Evolutionary conservation across 2,113 vertebrate genomes (phyloP), one percentile per base, ranked within the genome.

Genomic region (Ciconia stormi): DNA sequence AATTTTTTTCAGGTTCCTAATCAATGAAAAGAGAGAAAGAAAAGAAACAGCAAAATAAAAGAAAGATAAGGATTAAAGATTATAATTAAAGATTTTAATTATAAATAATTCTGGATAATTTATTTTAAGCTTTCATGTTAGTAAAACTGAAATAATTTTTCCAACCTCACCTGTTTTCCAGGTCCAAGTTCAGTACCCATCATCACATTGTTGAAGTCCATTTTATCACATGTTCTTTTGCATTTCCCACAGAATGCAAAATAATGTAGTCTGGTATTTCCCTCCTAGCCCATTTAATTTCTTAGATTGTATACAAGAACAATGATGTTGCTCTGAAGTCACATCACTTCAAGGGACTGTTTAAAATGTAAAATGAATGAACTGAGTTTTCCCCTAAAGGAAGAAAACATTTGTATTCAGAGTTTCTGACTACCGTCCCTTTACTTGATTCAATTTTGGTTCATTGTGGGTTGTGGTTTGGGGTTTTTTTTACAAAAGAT

Each of bases 281-380:
- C 66, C 44, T 79, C 61, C 42, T 34, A 72, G 30, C 22, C 44
- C 27, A 62, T 79, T 91, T 87, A 4, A 82, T 74, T 94, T 82
- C 70, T 61, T 63, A 93, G 56, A 49, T 0, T 23, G 49, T 42
- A 58, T 53, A 25, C 34, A 91, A 82, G 34, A 85, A 36, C 40
- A 91, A 29, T 34, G 40, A 61, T 52, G 44, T 40, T 76, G 19
- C 40, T 94, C 52, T 90, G 50, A 95, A 76, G 80, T 94, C 62
- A 46, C 30, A 46, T 77, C n/a, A 58, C 78, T 95, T 30, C 44
- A 91, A 69, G 53, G 11, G 40, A 72, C 66, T 50, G 7, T 62
- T 91, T 88, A 80, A 80, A 91, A 91, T 72, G 13, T 50, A 46
- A 85, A 96, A 90, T 80, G 30, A 89, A 87, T 49, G 3, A 96